Base-by-base conservation (phyloP, 2,888 invertebrate genomes). In the Drosophila colorata region DNA sequence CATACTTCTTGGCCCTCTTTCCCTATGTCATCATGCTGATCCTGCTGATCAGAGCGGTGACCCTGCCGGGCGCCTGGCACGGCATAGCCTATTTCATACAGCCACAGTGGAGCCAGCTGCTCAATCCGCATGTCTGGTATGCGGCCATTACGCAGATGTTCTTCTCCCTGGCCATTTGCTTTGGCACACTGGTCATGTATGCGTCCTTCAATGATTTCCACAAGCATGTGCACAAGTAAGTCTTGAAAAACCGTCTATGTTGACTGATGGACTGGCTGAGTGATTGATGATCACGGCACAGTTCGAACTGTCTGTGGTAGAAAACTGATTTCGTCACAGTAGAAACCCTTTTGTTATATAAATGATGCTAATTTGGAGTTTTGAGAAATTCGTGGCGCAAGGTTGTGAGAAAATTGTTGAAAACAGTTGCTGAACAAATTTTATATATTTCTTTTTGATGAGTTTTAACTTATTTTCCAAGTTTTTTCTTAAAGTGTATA, bases 1-100 rank as follows among this genome's bases (percentile, higher is more conserved):
- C 95, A 1, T 96, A 96, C 84, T 95, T 96, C 80, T 93, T 96
- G 13, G 95, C 96, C 0, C 91, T 95, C 8, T 95, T 95, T 81
- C 95, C 95, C 0, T 95, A 95, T 84, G 88, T 94, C 40, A 93
- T 95, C 35, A 93, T 95, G 90, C 80, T 94, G 35, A 93, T 93
- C 41, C 91, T 95, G 47, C 90, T 95, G 43, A 91, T 94, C 43
- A 91, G 95, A 53, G 93, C 95, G 0, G 88, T 93, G 5, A 94
- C 94, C 0, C 80, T 95, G 55, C 93, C 94, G 0, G 95, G 95
- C 1, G 94, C 95, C 7, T 80, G 91, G 25, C 90, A 94, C 59
- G 95, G 95, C 4, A 94, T 95, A 41, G 80, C 93, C 1, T 95
- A 94, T 90, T 95, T 95, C 87, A 90, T 95, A 41, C 93, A 92